These are phyloP conservation scores for Eupleurogrammus muticus DNA, from an alignment of 2,797 vertebrate genomes.

Conservation along the genomic window DNA sequence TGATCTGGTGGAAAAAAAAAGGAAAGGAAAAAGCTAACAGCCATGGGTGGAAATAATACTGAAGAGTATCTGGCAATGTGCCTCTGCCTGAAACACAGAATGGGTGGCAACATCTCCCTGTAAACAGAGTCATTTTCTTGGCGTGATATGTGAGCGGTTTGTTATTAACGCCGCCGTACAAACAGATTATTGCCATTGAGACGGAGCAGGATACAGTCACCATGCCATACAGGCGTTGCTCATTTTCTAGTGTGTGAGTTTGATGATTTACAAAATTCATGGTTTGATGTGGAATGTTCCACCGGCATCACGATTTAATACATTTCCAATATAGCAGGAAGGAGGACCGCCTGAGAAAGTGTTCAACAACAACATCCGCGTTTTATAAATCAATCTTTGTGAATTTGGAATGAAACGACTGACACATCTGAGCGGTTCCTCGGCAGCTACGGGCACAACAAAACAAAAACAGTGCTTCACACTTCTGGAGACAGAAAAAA, in stretches of 20 bases:
- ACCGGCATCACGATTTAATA: slow-evolving; percentile 2
- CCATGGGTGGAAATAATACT: slow-evolving; percentile 62
- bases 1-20: slow-evolving; percentile 76
- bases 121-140: slow-evolving; percentile 1
- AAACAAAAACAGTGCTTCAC: slow-evolving; percentile 36
- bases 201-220: background rate
- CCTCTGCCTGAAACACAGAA: slow-evolving; percentile 33
- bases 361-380: slow-evolving; percentile 24
- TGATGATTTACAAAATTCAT: background rate
- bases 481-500: slow-evolving; percentile 4
- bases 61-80: slow-evolving; percentile 46
- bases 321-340: slow-evolving; percentile 19
- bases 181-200: slow-evolving; percentile 24
- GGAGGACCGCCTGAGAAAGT: slow-evolving; percentile 5
- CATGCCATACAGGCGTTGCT: background rate
- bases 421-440: slow-evolving; percentile 25
- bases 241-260: slow-evolving; percentile 13
- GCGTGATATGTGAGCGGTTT: slow-evolving; percentile 12
- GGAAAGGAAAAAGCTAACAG: slow-evolving; percentile 66
- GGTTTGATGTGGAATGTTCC: slow-evolving; percentile 11
- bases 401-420: slow-evolving; percentile 27
- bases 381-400: slow-evolving; percentile 28
- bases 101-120: slow-evolving; percentile 19
- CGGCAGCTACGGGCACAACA: slow-evolving; percentile 31
- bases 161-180: slow-evolving; percentile 22